Evolutionary conservation across 2,113 vertebrate genomes (phyloP).

Genomic region (Columbina picui): DNA sequence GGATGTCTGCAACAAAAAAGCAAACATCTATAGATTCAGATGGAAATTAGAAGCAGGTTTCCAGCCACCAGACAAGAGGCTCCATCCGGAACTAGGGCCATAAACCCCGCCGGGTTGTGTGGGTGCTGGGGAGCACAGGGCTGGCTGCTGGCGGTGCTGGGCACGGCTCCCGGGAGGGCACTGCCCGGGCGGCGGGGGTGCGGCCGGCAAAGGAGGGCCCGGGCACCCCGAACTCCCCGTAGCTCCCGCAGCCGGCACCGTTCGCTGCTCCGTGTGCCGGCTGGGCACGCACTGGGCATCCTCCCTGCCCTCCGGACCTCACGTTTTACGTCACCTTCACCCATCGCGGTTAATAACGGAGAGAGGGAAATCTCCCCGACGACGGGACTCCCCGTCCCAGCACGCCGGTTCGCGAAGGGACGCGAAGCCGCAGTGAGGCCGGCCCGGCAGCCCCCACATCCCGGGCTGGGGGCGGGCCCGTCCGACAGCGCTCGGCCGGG

Average conservation of each 20-base stretch:
- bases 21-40: not conserved
- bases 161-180: not conserved
- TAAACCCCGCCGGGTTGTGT: too few relatives aligned
- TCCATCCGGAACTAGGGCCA: not conserved
- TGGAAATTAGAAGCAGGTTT: not conserved
- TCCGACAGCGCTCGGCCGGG: too few relatives aligned
- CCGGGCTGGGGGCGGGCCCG: too few relatives aligned
- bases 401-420: too few relatives aligned
- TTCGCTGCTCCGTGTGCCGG: not conserved
- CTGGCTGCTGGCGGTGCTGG: not conserved
- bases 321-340: not conserved
- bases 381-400: not conserved
- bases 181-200: not conserved
- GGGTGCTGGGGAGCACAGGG: accelerated
- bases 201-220: not conserved
- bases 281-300: not conserved
- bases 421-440: not conserved
- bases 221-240: not conserved
- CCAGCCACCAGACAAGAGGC: not conserved
- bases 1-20: not conserved
- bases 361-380: too few relatives aligned
- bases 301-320: not conserved
- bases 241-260: not conserved
- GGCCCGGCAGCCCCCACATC: not conserved
- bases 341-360: not conserved